Percentiles rank a stretch among this genome's conserved stretches.
These are phyloP conservation scores for Eudyptes chrysolophus DNA, from an alignment of 2,113 vertebrate species.

Conservation along the genomic window DNA sequence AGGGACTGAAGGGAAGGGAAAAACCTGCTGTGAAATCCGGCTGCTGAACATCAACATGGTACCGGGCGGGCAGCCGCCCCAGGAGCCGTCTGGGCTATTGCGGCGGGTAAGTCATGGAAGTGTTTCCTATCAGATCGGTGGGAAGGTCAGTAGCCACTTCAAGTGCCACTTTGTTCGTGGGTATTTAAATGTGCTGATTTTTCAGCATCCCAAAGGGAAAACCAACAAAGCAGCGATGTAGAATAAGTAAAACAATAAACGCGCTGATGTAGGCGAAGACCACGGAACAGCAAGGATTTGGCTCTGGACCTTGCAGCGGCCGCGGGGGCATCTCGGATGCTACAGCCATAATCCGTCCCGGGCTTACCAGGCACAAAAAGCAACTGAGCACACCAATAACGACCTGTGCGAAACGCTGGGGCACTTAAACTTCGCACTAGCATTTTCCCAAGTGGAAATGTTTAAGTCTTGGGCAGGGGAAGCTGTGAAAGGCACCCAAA, in stretches of 20 bases:
- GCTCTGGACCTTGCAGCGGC: background rate
- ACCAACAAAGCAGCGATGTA: background rate
- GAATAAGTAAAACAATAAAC: background rate
- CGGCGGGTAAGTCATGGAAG: rapidly evolving
- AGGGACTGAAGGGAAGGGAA: background rate
- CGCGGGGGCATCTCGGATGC: rapidly evolving
- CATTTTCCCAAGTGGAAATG: background rate
- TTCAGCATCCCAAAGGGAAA: background rate
- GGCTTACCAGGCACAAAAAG: background rate
- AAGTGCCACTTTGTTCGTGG: background rate
- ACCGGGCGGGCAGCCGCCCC: rapidly evolving
- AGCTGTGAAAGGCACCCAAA: background rate
- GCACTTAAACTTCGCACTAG: background rate
- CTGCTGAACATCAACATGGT: background rate
- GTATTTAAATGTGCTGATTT: background rate
- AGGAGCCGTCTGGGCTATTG: rapidly evolving
- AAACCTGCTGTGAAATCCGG: background rate
- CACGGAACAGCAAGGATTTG: background rate
- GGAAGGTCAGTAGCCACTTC: background rate
- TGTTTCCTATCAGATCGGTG: background rate
- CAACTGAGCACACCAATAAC: background rate
- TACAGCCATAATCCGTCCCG: background rate
- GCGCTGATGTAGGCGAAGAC: background rate
- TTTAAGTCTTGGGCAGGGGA: background rate
- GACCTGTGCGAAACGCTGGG: background rate